Evolutionary conservation across 1,140 invertebrate genomes (phyloP), one percentile per base, ranked within the genome.

Genomic region (Psix sp.): DNA sequence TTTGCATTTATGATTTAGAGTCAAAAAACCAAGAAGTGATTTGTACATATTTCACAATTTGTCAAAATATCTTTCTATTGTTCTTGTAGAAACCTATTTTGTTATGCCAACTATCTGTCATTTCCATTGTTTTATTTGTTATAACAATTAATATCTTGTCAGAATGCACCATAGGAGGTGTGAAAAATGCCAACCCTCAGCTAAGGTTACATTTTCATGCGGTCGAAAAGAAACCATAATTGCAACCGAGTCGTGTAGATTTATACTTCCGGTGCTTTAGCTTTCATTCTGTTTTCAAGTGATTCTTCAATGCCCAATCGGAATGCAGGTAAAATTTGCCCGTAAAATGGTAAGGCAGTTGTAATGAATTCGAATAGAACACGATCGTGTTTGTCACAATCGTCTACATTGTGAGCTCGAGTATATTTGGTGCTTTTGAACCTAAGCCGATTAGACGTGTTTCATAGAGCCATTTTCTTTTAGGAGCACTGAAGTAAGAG

Each of bases 211-310:
- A 13, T 33, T 49, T 49, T 46, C 1, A 54, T 60, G 59, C 46
- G 70, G 42, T 68, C 60, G 68, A 68, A 79, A 79, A 63, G 49
- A 66, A 62, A 31, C 20, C 59, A 65, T 82, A 80, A 80, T 81
- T 81, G 74, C 77, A 77, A 62, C 68, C 76, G 66, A 71, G 52
- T 40, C 56, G 43, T 35, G 48, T 67, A 75, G 68, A 82, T 83
- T 83, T 83, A 80, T 81, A 80, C 77, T 82, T 81, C 80, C 77
- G 77, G 57, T 33, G 62, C 54, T 76, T 66, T 48, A 21, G 1
- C 40, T 15, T 57, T 67, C 38, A 26, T 46, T 62, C 56, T 42
- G 33, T 9, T 29, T 42, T 74, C 52, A 21, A 68, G 63, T 59
- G 71, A 65, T 60, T 65, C 48, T 65, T 59, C 42, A 65, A 45